phyloP scores from a whole-genome alignment of 2,797 vertebrate genomes.

The Takifugu rubripes region DNA sequence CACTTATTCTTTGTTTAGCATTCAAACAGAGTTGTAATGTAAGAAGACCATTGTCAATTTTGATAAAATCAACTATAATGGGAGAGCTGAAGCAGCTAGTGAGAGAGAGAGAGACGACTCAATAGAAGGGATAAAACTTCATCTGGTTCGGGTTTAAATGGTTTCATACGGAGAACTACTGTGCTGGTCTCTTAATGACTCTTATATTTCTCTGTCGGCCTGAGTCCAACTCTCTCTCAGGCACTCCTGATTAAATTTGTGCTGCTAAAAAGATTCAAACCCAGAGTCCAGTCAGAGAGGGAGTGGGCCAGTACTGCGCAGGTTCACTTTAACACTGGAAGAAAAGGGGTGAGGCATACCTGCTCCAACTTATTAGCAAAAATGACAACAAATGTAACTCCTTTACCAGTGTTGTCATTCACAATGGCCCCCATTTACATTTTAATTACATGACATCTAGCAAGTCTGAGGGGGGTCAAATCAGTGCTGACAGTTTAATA shows the following conservation, averaged over 20 bases:
- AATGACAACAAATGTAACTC: background rate
- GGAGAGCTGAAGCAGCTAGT: conserved; percentile 28
- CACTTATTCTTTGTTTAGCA: conserved; percentile 29
- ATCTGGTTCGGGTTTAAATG: too few species aligned
- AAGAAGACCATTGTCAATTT: conserved; percentile 18
- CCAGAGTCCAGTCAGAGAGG: too few species aligned
- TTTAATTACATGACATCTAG: conserved; percentile 18
- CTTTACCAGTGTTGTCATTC: background rate
- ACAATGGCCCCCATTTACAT: background rate
- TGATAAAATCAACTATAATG: conserved; percentile 30
- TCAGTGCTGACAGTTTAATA: conserved; percentile 14
- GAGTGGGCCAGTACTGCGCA: too few species aligned
- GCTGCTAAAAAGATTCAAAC: too few species aligned
- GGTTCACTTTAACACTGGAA: too few species aligned
- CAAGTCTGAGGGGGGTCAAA: conserved; percentile 7
- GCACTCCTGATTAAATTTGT: too few species aligned
- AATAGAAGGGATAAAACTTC: background rate
- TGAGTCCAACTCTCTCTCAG: too few species aligned
- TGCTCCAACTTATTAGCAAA: background rate
- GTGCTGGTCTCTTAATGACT: too few species aligned
- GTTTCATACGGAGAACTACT: too few species aligned
- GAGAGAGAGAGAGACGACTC: conserved; percentile 6
- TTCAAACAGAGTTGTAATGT: conserved; percentile 33
- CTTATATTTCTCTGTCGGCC: too few species aligned
- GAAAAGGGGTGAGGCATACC: too few species aligned